Percentiles rank a stretch among this genome's conserved stretches.
These are phyloP conservation scores for Drosophila leonis DNA, from an alignment of 2,888 invertebrate species.

Conservation along the genomic window DNA sequence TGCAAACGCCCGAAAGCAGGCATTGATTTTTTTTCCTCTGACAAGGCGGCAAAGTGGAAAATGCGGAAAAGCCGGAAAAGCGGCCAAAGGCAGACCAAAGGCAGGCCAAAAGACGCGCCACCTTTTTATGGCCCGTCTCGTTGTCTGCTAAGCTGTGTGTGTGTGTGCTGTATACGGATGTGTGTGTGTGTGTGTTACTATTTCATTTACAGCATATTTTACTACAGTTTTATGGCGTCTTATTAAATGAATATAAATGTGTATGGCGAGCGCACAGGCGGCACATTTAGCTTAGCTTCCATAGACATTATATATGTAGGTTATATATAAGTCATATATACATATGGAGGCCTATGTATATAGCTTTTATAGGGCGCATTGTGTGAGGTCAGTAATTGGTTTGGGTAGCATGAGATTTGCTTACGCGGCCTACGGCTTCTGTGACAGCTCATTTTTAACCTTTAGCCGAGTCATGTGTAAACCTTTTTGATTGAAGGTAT, in stretches of 20 bases:
- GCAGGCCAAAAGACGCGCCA: conserved; percentile 44
- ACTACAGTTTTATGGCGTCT: conserved; percentile 82
- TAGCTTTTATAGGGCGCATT: conserved; percentile 18
- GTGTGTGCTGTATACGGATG: neutral
- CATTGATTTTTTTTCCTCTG: conserved; percentile 69
- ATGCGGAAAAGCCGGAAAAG: conserved; percentile 13
- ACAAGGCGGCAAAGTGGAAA: conserved; percentile 11
- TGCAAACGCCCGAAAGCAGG: conserved; percentile 35
- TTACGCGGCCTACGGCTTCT: conserved; percentile 5
- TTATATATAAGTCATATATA: conserved; percentile 1
- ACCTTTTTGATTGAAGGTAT: conserved; percentile 62
- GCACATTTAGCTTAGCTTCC: conserved; percentile 37
- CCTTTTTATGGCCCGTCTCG: conserved; percentile 68
- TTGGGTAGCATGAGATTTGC: neutral
- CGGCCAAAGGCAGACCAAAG: neutral
- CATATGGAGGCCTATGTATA: neutral
- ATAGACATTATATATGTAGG: conserved; percentile 20
- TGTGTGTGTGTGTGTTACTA: conserved; percentile 54
- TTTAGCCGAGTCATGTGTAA: conserved; percentile 55
- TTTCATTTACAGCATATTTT: conserved; percentile 79
- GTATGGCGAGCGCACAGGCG: conserved; percentile 29
- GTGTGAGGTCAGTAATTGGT: conserved; percentile 53
- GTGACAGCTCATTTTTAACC: conserved; percentile 35
- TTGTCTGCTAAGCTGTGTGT: conserved; percentile 40
- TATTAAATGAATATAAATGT: conserved; percentile 81